Conservation (phyloP, 2,113 vertebrate genomes). For the Lynx canadensis region DNA sequence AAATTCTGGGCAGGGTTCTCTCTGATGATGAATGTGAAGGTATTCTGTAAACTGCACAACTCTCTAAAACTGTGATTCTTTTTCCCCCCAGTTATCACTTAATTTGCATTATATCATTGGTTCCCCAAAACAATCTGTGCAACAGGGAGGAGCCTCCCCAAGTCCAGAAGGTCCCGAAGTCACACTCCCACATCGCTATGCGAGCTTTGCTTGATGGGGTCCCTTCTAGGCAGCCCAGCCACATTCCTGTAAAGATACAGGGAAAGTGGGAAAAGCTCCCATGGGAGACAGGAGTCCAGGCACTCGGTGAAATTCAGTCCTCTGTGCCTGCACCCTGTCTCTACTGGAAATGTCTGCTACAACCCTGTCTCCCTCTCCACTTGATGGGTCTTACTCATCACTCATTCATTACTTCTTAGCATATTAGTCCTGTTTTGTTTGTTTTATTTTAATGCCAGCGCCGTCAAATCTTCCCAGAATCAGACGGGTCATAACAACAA, state of each 20-base stretch:
- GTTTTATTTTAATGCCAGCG: not conserved
- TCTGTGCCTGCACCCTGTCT: accelerated
- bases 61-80: not conserved
- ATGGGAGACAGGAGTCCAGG: not conserved
- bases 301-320: not conserved
- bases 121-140: not conserved
- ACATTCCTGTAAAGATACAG: not conserved
- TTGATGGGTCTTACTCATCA: not conserved
- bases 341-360: not conserved
- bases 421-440: not conserved
- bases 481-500: too few relatives aligned
- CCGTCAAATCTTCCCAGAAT: not conserved
- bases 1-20: not conserved
- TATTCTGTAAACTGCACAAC: not conserved
- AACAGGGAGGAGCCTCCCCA: not conserved
- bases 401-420: not conserved
- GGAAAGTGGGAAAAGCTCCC: not conserved
- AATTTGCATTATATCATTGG: not conserved
- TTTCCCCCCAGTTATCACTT: not conserved
- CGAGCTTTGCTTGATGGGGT: not conserved
- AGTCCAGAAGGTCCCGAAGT: not conserved
- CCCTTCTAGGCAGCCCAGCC: not conserved
- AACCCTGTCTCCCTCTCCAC: not conserved
- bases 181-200: too few relatives aligned
- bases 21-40: not conserved